Percentiles rank a stretch among this genome's conserved stretches.
Evolutionary conservation across 2,888 invertebrate genomes (phyloP).

Genomic region (Erpobdella octoculata): DNA sequence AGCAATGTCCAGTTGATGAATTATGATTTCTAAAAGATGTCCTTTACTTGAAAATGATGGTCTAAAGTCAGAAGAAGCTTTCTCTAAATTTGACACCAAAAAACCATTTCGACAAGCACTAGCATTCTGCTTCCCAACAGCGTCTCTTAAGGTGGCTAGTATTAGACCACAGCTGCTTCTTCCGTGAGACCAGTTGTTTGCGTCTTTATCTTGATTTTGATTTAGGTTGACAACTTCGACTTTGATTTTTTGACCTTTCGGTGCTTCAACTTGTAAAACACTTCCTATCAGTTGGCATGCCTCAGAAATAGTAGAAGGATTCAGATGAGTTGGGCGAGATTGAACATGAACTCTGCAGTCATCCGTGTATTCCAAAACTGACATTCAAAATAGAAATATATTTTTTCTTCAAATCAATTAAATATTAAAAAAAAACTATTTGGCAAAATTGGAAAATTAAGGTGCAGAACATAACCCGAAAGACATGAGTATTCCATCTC

Average conservation of each 20-base stretch:
- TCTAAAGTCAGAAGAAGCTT: no score
- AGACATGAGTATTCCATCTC: background rate
- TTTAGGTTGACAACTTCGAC: no score
- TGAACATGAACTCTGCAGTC: background rate
- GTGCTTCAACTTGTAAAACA: background rate
- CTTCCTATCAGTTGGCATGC: background rate
- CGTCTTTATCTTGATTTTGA: background rate
- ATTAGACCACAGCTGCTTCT: background rate
- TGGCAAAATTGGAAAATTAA: background rate
- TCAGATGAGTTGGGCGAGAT: background rate
- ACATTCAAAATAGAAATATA: no score
- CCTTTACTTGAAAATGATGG: no score
- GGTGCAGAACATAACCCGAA: no score
- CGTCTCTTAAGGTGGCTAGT: background rate
- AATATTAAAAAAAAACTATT: background rate
- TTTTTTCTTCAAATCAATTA: background rate
- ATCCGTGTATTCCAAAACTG: background rate
- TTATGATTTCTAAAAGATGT: no score
- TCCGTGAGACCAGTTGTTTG: background rate
- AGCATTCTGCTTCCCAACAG: conserved; percentile 1
- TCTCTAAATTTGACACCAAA: background rate
- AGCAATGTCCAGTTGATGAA: no score
- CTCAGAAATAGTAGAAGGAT: background rate
- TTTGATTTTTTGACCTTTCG: conserved; percentile 8
- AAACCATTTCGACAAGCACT: background rate